Conservation (phyloP, 2,113 vertebrate species). For the Charadrius vociferus region DNA sequence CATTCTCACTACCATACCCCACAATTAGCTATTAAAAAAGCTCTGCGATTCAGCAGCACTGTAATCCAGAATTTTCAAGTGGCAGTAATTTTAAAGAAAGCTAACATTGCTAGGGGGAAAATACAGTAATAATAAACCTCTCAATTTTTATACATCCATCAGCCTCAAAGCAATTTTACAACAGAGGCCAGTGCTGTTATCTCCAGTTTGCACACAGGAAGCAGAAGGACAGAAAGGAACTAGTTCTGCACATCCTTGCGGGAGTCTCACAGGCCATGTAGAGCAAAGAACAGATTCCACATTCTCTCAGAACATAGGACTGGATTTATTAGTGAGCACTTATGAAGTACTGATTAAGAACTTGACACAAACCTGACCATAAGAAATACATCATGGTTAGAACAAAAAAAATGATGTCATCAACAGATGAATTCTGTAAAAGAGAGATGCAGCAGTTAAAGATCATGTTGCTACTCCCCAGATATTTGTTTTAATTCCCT, state of each 20-base stretch:
- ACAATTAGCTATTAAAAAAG: not conserved
- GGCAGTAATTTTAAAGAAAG: not conserved
- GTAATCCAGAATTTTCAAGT: conserved; percentile 6
- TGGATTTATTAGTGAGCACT: not conserved
- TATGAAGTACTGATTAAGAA: not conserved
- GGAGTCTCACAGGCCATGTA: not conserved
- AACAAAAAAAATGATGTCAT: not conserved
- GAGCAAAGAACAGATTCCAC: not conserved
- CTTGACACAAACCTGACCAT: not conserved
- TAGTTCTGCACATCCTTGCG: not conserved
- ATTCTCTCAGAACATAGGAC: not conserved
- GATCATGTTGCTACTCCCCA: not conserved
- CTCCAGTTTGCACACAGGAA: not conserved
- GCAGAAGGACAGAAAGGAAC: not conserved
- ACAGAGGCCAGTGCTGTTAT: not conserved
- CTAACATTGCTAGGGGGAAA: not conserved
- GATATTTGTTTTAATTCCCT: not conserved
- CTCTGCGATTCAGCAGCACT: not conserved
- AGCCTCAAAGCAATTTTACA: not conserved
- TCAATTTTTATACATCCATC: not conserved
- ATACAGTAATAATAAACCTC: not conserved
- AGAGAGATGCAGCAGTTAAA: not conserved
- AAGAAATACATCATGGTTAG: not conserved
- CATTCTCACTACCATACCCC: not conserved
- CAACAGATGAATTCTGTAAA: not conserved